Percentiles rank a stretch among this genome's conserved stretches.
Conservation (phyloP, 2,113 vertebrate species). For the Ahaetulla prasina region DNA sequence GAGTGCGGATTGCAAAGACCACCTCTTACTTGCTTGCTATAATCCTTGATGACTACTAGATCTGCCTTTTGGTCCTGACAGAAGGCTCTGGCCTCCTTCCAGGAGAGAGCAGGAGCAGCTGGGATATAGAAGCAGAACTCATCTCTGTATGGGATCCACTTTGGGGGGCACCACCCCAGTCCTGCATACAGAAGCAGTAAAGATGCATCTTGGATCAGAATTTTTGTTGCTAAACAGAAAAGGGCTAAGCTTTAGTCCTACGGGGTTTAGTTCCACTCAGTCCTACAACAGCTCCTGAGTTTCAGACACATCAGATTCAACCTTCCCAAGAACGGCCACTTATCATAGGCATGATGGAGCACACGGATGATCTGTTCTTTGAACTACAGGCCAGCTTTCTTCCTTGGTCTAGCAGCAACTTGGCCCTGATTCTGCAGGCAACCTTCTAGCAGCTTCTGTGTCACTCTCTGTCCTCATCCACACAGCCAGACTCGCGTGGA, state of each 20-base stretch:
- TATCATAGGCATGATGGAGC: not conserved
- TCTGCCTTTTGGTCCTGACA: constrained; percentile 14
- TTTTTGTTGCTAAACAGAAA: not conserved
- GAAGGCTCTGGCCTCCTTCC: constrained; percentile 16
- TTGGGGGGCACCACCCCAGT: constrained; percentile 1
- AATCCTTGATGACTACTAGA: constrained; percentile 11
- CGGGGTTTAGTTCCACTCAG: not conserved
- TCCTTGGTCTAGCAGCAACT: not conserved
- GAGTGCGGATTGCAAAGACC: not conserved
- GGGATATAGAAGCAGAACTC: constrained; percentile 9
- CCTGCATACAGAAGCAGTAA: not conserved
- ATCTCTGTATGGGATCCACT: not conserved
- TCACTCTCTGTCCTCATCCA: not conserved
- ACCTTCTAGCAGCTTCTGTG: not conserved
- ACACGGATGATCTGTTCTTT: not conserved
- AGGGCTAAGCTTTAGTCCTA: not conserved
- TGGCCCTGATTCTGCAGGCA: not conserved
- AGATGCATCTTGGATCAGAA: not conserved
- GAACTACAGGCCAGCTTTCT: not conserved
- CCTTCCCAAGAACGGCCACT: not conserved
- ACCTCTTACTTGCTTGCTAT: constrained; percentile 19
- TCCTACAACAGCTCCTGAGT: not conserved
- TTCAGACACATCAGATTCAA: not conserved
- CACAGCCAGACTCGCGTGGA: not conserved
- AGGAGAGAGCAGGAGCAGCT: not conserved